Evolutionary conservation across 2,113 vertebrate genomes (phyloP).

Genomic region (Hirundichthys speculiger): DNA sequence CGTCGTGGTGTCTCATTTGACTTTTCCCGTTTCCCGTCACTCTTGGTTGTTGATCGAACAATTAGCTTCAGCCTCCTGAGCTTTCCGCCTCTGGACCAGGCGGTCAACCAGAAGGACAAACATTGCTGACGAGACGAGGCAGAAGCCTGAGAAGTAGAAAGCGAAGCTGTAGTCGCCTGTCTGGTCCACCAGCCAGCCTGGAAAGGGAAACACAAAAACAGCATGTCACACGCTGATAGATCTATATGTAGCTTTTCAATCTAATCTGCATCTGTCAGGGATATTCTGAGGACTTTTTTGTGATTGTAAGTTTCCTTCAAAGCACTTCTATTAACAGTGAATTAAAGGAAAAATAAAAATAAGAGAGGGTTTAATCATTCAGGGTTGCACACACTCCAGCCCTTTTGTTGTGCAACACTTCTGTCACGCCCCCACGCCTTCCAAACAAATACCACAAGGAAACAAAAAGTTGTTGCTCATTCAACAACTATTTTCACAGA

Average conservation of each 20-base stretch:
- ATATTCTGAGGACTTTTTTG: too few species aligned
- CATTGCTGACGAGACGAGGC: slow-evolving; percentile 48
- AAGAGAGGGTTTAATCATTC: too few species aligned
- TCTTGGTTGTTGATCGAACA: neutral
- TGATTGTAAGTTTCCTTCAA: too few species aligned
- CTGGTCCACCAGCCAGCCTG: slow-evolving; percentile 75
- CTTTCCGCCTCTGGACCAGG: slow-evolving; percentile 57
- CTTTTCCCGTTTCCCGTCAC: neutral
- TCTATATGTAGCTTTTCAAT: neutral
- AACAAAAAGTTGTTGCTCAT: too few species aligned
- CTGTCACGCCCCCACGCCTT: too few species aligned
- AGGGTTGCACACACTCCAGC: too few species aligned
- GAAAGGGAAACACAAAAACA: neutral
- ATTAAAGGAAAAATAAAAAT: too few species aligned
- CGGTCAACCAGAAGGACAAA: slow-evolving; percentile 68
- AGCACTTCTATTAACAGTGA: too few species aligned
- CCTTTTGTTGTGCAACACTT: too few species aligned
- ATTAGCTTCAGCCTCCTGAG: neutral
- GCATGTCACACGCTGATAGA: neutral
- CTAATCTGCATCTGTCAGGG: neutral
- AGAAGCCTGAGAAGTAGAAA: slow-evolving; percentile 72
- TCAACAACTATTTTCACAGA: too few species aligned
- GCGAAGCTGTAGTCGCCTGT: slow-evolving; percentile 45
- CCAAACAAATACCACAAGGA: too few species aligned
- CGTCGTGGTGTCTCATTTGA: neutral